These are phyloP conservation scores for Synchiropus splendidus DNA, from an alignment of 2,113 vertebrate species.

Conservation along the genomic window DNA sequence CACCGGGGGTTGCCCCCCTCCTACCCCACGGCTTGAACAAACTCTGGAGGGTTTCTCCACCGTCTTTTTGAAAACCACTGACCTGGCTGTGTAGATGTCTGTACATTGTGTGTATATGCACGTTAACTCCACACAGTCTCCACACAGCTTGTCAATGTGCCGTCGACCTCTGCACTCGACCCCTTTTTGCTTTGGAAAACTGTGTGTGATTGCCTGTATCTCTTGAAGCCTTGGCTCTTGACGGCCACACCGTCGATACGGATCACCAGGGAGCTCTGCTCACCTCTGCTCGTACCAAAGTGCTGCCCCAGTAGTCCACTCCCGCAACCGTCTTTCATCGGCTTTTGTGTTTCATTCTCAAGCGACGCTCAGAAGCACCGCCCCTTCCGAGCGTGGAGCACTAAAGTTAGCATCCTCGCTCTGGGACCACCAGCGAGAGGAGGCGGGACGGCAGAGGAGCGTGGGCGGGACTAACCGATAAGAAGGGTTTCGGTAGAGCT, in stretches of 20 bases:
- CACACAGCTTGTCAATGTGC: slow-evolving; percentile 49
- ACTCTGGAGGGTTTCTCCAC: slow-evolving; percentile 10
- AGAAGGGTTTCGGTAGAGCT: slow-evolving; percentile 45
- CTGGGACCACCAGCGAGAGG: slow-evolving; percentile 31
- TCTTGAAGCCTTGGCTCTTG: slow-evolving; percentile 44
- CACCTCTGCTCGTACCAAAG: slow-evolving; percentile 21
- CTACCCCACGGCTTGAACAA: slow-evolving; percentile 18
- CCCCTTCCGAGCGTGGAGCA: slow-evolving; percentile 37
- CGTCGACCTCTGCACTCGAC: slow-evolving; percentile 46
- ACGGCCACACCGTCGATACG: slow-evolving; percentile 44
- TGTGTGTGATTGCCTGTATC: slow-evolving; percentile 44
- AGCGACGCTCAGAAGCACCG: too few relatives aligned
- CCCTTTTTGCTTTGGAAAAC: slow-evolving; percentile 50
- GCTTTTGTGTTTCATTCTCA: too few relatives aligned
- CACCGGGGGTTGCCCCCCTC: slow-evolving; percentile 14
- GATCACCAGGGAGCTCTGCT: slow-evolving; percentile 53
- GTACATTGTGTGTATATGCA: slow-evolving; percentile 60
- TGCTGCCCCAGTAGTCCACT: slow-evolving; percentile 44
- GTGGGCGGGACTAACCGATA: slow-evolving; percentile 44
- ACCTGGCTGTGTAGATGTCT: slow-evolving; percentile 53
- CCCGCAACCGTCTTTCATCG: slow-evolving; percentile 45
- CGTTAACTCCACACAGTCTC: slow-evolving; percentile 53
- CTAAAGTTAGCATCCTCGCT: slow-evolving; percentile 55
- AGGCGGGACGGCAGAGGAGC: slow-evolving; percentile 34
- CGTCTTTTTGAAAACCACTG: slow-evolving; percentile 7